phyloP scores from a whole-genome alignment of 2,888 invertebrate species.

The Pseudoips prasinana region DNA sequence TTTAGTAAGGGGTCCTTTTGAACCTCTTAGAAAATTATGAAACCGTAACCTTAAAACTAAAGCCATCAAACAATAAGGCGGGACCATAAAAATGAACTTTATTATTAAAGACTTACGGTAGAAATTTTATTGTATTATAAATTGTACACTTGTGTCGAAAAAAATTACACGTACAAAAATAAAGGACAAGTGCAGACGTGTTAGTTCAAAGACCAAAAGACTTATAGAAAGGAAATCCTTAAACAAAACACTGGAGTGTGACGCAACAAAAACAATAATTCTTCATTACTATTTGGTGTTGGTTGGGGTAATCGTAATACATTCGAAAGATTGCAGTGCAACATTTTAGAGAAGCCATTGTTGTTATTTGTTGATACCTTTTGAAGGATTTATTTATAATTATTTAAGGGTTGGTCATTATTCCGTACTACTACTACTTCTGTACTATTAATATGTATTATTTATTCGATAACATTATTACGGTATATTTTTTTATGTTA shows the following conservation, averaged over 20 bases:
- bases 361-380: too few relatives aligned
- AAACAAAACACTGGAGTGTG: slow-evolving; percentile 72
- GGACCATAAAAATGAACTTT: background rate
- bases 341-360: too few relatives aligned
- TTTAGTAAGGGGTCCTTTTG: slow-evolving; percentile 15
- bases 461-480: too few relatives aligned
- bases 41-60: background rate
- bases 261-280: slow-evolving; percentile 76
- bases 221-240: slow-evolving; percentile 74
- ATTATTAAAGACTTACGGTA: slow-evolving; percentile 5
- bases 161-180: slow-evolving; percentile 49
- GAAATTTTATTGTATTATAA: slow-evolving; percentile 5
- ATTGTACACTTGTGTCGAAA: slow-evolving; percentile 33
- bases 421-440: too few relatives aligned
- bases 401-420: too few relatives aligned
- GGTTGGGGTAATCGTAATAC: slow-evolving; percentile 41
- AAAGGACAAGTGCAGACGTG: slow-evolving; percentile 68
- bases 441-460: too few relatives aligned
- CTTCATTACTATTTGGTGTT: slow-evolving; percentile 63
- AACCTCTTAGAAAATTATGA: slow-evolving; percentile 5
- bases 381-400: too few relatives aligned
- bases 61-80: background rate
- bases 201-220: slow-evolving; percentile 61
- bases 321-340: too few relatives aligned
- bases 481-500: too few relatives aligned